Evolutionary conservation across 2,113 vertebrate genomes (phyloP), one percentile per base, ranked within the genome.

Genomic region (Paramisgurnus dabryanus): DNA sequence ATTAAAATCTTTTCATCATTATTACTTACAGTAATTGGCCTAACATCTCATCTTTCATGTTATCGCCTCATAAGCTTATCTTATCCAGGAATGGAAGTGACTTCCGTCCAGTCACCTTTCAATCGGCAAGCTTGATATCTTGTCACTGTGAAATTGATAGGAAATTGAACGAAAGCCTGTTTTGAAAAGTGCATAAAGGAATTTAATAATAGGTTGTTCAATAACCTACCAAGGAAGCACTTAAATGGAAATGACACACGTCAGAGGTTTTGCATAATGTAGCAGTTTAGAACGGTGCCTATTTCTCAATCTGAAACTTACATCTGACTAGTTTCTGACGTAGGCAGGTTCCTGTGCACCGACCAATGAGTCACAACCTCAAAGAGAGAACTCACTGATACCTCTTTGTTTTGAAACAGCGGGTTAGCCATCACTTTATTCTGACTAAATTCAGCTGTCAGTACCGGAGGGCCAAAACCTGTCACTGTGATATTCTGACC

Each of bases 241-340:
- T 69, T 34, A 40, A 60, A 13, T 43, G n/a, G 10, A 18, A 68
- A 67, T 17, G 43, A 34, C 43, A 9, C 12, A 22, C 64, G 43
- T 47, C 34, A 5, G 34, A 73, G 75, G 78, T 79, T 55, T 85
- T 76, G 67, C 57, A 73, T 71, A 80, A 80, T 82, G 68, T 15
- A 63, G 7, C 17, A 13, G 17, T 22, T 34, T 78, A 84, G 81
- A 40, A n/a, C 55, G 73, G 84, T 80, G 67, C 79, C 40, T 80
- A 84, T 80, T 58, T 39, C 67, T 80, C 47, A 40, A 80, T 69
- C 80, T 86, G 80, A 45, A 67, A 88, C 88, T 88, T 87, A 88
- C 80, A 90, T 91, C 86, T 89, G 73, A 78, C 73, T 82, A 81
- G 82, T 85, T 83, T 86, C 76, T 90, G 88, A 90, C 27, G 78